phyloP scores from a whole-genome alignment of 2,888 invertebrate species.

The Muschampia plurimacula region DNA sequence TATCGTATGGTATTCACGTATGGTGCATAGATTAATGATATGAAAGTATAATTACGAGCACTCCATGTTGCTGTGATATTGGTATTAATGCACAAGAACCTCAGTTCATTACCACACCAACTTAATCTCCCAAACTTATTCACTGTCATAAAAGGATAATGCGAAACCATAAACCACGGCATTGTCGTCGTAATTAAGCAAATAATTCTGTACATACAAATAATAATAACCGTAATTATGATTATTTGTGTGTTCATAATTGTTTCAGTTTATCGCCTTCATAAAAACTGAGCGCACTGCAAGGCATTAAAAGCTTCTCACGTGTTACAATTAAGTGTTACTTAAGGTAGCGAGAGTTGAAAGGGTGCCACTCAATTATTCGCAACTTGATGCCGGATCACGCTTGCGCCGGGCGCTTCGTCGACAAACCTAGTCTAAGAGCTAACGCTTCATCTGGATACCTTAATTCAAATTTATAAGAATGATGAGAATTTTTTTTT shows the following conservation, averaged over 20 bases:
- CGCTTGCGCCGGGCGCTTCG: conserved; percentile 47
- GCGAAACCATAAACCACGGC: not conserved
- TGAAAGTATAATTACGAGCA: not conserved
- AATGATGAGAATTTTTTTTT: too few species aligned
- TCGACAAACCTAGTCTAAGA: not conserved
- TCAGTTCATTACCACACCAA: not conserved
- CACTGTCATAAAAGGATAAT: conserved; percentile 10
- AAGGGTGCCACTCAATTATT: conserved; percentile 77
- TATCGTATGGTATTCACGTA: not conserved
- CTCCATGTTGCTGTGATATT: not conserved
- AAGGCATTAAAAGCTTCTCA: conserved; percentile 6
- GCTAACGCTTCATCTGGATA: too few species aligned
- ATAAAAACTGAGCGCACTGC: conserved; percentile 1
- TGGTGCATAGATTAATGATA: not conserved
- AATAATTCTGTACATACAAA: conserved; percentile 3
- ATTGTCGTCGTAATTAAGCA: conserved; percentile 6
- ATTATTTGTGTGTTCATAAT: conserved; percentile 3
- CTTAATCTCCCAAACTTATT: not conserved
- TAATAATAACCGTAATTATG: not conserved
- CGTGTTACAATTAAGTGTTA: conserved; percentile 39
- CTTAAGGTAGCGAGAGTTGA: conserved; percentile 61
- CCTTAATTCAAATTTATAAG: too few species aligned
- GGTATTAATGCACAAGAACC: not conserved
- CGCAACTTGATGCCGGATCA: conserved; percentile 80
- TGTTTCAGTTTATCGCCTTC: conserved; percentile 7